Evolutionary conservation across 2,113 vertebrate species (phyloP).

Genomic region (Poicephalus meyeri): DNA sequence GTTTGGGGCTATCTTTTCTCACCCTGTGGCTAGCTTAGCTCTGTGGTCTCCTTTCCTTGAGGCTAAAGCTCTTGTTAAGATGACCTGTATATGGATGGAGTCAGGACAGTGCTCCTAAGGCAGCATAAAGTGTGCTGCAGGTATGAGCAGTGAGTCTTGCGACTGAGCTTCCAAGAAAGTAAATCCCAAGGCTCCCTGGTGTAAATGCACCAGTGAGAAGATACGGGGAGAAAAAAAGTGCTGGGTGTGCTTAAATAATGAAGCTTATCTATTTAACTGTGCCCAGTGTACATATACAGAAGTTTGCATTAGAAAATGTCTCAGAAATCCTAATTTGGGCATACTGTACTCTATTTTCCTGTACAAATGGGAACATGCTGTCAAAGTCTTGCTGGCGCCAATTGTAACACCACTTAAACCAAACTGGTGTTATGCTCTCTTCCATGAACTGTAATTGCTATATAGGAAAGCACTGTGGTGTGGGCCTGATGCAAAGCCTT

Average conservation of each 20-base stretch:
- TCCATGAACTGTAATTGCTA: background rate
- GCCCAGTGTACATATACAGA: background rate
- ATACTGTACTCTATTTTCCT: background rate
- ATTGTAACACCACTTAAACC: background rate
- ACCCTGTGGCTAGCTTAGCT: background rate
- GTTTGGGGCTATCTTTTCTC: background rate
- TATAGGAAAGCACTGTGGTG: background rate
- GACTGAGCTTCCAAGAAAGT: background rate
- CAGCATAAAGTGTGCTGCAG: background rate
- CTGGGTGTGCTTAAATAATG: background rate
- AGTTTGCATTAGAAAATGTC: background rate
- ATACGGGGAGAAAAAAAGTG: background rate
- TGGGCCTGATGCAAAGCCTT: background rate
- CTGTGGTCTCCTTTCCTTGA: background rate
- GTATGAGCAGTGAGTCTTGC: background rate
- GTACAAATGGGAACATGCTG: background rate
- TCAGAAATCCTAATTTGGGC: background rate
- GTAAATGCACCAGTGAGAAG: background rate
- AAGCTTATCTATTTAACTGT: background rate
- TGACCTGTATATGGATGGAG: background rate
- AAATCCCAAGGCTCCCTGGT: background rate
- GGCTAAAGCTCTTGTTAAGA: background rate
- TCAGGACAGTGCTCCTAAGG: background rate
- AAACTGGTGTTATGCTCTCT: accelerated
- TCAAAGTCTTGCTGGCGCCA: background rate